Evolutionary conservation across 2,113 vertebrate species (phyloP), one percentile per base, ranked within the genome.

Genomic region (Nerophis lumbriciformis): DNA sequence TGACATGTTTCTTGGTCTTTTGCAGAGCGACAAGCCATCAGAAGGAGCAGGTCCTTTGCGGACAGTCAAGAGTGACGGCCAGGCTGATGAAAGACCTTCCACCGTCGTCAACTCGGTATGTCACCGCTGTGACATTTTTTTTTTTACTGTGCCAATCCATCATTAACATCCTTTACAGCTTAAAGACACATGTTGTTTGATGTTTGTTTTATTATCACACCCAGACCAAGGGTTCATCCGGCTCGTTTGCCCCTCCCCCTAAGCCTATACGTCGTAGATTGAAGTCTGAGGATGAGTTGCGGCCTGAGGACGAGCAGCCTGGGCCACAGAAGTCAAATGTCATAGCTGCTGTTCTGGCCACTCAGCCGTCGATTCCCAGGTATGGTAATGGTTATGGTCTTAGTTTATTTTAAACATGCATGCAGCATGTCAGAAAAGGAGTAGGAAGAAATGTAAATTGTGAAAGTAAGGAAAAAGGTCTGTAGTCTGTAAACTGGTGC

Each of bases 211-310:
- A 2, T 53, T 45, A n/a, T 78, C 16, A 65, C 49, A 42, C 47
- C 21, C 66, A 99, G 96, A 84, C 84, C 78, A 98, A 98, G 90
- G 92, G 90, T 65, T 92, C 93, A 15, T 93, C 94, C 0, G 87
- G 87, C 15, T 94, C 96, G 4, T 89, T 98, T 77, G 97, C 94
- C 74, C 97, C 97, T 66, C 97, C 97, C 44, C 96, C 95, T 61
- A 98, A 99, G 85, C 96, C 96, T 53, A 89, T 98, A 56, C 92
- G 95, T 53, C 93, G 97, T 79, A 92, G 96, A 84, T 91, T 98
- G 89, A 98, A 99, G 87, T 99, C 97, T 6, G 97, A 99, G 83
- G 97, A 99, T 73, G 97, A 98, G 71, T 90, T 99, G 15, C 90
- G 91, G 79, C 94, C 94, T 3, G 96, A 99, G 78, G 87, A 87